Evolutionary conservation across 1,140 invertebrate genomes (phyloP).

Genomic region (Meloidogyne chitwoodi): DNA sequence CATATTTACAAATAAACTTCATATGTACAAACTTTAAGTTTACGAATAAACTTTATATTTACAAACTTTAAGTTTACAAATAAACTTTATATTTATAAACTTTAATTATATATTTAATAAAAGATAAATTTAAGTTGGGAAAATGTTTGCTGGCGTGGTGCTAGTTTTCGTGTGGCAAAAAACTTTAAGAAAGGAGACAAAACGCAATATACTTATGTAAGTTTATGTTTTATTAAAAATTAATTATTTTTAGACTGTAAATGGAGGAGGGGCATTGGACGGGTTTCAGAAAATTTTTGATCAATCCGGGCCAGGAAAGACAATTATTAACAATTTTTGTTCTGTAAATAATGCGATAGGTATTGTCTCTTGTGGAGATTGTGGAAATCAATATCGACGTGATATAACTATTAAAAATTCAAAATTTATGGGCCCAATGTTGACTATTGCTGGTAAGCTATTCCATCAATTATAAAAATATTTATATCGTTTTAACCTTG

Average conservation of each 20-base stretch:
- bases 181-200: background rate
- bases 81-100: no score
- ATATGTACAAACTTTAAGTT: no score
- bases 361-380: background rate
- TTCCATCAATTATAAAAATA: background rate
- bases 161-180: background rate
- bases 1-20: no score
- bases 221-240: background rate
- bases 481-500: no score
- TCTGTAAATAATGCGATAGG: background rate
- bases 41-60: no score
- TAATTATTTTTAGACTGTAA: background rate
- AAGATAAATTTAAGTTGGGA: background rate
- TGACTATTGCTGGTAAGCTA: background rate
- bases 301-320: background rate
- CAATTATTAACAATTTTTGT: background rate
- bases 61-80: no score
- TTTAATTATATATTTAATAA: no score
- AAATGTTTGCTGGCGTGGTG: background rate
- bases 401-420: background rate
- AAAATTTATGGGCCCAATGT: background rate
- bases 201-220: background rate
- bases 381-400: background rate
- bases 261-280: background rate
- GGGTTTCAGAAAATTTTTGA: background rate